phyloP scores from a whole-genome alignment of 2,888 invertebrate species.

The Apamea epomidion region DNA sequence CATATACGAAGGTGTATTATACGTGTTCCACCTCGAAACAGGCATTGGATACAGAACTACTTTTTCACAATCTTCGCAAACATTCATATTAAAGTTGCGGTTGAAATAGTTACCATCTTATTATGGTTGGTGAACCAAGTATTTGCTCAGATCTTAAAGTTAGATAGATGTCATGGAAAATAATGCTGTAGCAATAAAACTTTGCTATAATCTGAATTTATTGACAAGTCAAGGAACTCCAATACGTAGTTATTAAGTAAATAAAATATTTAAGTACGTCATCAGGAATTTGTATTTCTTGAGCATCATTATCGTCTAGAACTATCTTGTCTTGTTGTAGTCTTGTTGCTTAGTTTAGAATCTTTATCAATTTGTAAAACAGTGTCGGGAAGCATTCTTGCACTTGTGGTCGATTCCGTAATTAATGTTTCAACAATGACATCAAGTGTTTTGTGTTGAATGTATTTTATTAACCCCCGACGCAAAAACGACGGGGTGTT shows the following conservation, averaged over 20 bases:
- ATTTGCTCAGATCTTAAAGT: background rate
- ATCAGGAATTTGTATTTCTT: background rate
- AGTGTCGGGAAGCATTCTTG: background rate
- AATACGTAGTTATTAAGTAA: too few species aligned
- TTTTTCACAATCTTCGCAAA: conserved; percentile 25
- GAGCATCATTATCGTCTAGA: background rate
- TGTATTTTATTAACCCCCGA: too few species aligned
- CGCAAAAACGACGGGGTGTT: too few species aligned
- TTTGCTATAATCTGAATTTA: background rate
- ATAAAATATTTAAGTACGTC: background rate
- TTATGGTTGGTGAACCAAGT: background rate
- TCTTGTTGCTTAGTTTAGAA: background rate
- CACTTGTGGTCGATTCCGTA: background rate
- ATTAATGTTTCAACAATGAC: background rate
- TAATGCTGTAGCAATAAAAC: background rate
- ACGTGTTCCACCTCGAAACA: background rate
- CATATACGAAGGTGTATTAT: background rate
- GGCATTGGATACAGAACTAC: conserved; percentile 9
- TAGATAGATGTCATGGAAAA: background rate
- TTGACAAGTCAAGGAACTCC: background rate
- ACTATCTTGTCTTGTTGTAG: too few species aligned
- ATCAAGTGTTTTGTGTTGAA: background rate
- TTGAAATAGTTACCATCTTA: conserved; percentile 14
- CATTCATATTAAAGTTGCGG: conserved; percentile 8
- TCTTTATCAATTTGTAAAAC: background rate